Evolutionary conservation across 2,113 vertebrate genomes (phyloP), one percentile per base, ranked within the genome.

Genomic region (Desmodus rotundus): DNA sequence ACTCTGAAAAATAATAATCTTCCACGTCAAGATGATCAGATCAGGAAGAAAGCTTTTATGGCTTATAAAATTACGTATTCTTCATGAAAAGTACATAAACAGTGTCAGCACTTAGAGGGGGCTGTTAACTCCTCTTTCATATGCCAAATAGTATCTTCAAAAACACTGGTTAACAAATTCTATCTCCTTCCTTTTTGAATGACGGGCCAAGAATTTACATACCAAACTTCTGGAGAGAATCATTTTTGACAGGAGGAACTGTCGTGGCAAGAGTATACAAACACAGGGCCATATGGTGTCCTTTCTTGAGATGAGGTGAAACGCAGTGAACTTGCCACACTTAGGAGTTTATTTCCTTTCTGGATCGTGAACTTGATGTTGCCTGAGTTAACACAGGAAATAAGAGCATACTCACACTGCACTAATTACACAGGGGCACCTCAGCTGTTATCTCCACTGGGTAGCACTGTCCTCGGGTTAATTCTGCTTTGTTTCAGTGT

Each of bases 191-290:
- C 36, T 85, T 95, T 97, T 14, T 47, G 50, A 95, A 86, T 61
- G 82, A 96, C 26, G 20, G 19, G 68, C 45, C 94, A 96, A 93
- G 83, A 95, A 97, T 93, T 84, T 87, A 81, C 94, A 91, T 84
- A 73, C 88, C 22, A n/a, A 45, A 67, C 63, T 94, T 94, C 83
- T 96, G 93, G 93, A 91, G 50, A 97, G 96, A 96, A 96, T 96
- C 89, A 89, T 86, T 97, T 95, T 43, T 97, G 93, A 97, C 91
- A 93, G 93, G 85, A 92, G 77, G 52, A 93, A 92, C 9, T 68
- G 56, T 94, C 58, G 54, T 45, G 80, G 83, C 85, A 93, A 73
- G 61, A 80, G 3, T 85, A 87, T 38, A 89, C 56, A 93, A 54
- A 83, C 28, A 91, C 24, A 72, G 70, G 19, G 45, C 85, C 95